Conservation (phyloP, 2,888 invertebrate genomes). For the Campopleginae sp. region DNA sequence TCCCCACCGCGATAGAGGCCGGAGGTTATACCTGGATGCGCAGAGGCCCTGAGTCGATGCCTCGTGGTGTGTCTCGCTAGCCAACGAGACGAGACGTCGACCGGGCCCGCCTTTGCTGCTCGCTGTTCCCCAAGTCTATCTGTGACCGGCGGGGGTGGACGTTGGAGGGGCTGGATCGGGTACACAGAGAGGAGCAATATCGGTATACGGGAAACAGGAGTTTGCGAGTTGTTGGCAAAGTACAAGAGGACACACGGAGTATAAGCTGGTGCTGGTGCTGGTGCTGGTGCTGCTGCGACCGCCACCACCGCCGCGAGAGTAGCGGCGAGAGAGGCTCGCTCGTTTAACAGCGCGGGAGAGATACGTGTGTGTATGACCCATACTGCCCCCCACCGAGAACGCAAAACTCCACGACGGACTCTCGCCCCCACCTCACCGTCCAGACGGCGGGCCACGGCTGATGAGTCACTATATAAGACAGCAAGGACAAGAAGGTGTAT, state of each 20-base stretch:
- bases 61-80: conserved; percentile 70
- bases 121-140: conserved; percentile 63
- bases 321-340: conserved; percentile 50
- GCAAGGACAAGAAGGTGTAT: conserved; percentile 84
- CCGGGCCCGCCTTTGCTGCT: conserved; percentile 79
- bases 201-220: conserved; percentile 38
- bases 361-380: conserved; percentile 65
- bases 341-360: conserved; percentile 37
- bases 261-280: too few species aligned
- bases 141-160: conserved; percentile 54
- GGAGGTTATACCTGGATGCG: conserved; percentile 3
- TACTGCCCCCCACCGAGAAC: conserved; percentile 68
- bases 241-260: conserved; percentile 32
- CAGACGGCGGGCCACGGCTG: conserved; percentile 77
- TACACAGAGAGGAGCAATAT: conserved; percentile 24
- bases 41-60: conserved; percentile 50
- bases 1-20: conserved; percentile 51
- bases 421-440: conserved; percentile 68
- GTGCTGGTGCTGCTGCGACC: neutral
- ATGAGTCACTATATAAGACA: conserved; percentile 84
- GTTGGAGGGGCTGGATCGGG: conserved; percentile 22
- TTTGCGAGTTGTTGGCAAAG: conserved; percentile 21
- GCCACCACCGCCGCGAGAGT: conserved; percentile 33
- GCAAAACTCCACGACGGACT: conserved; percentile 62
- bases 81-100: conserved; percentile 74